phyloP scores from a whole-genome alignment of 2,888 invertebrate species.

The Eupithecia subfuscata region DNA sequence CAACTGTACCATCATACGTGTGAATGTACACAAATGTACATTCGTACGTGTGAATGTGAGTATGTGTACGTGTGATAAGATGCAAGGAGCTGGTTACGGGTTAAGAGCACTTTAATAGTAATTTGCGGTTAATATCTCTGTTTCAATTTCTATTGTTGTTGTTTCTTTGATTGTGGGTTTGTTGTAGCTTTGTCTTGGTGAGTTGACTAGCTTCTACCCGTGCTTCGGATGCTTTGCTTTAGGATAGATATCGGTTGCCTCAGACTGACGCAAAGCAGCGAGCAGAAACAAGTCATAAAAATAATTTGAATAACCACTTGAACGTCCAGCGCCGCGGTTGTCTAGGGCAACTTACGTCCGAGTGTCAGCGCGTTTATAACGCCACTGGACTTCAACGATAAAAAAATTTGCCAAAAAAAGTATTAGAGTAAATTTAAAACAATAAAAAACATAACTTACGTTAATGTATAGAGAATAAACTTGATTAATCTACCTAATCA shows the following conservation, averaged over 20 bases:
- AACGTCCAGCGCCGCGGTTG: too few relatives aligned
- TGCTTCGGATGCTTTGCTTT: background rate
- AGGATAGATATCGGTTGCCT: background rate
- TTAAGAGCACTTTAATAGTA: conserved; percentile 28
- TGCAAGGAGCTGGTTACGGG: conserved; percentile 29
- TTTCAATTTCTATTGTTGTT: conserved; percentile 33
- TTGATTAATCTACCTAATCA: too few relatives aligned
- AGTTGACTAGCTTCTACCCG: background rate
- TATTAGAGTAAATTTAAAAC: too few relatives aligned
- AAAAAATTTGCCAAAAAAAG: too few relatives aligned
- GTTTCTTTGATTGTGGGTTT: conserved; percentile 6
- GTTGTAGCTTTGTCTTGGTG: background rate
- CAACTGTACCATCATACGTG: conserved; percentile 15
- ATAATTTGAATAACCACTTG: too few relatives aligned
- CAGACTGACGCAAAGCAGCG: too few relatives aligned
- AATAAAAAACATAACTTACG: too few relatives aligned
- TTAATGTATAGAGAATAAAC: too few relatives aligned
- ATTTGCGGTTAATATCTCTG: conserved; percentile 32
- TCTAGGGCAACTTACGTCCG: too few relatives aligned
- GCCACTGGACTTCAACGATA: too few relatives aligned
- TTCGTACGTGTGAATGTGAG: conserved; percentile 3
- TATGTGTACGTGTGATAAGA: conserved; percentile 34
- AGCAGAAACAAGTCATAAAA: too few relatives aligned
- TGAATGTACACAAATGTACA: conserved; percentile 14
- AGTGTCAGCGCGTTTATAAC: too few relatives aligned